phyloP scores from a whole-genome alignment of 2,888 invertebrate species.

The Cerceris ruficornis region DNA sequence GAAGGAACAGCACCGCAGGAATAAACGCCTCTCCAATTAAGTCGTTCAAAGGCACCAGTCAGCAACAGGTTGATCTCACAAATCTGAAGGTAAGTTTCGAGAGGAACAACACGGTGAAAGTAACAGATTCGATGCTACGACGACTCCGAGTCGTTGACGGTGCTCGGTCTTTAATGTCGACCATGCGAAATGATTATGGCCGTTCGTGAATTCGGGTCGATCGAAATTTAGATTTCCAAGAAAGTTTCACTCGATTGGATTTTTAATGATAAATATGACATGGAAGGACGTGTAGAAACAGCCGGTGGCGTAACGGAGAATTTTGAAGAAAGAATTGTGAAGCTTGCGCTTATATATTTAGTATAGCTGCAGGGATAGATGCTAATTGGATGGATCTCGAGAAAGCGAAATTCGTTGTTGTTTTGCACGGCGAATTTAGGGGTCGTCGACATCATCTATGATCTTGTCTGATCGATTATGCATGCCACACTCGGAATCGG shows the following conservation, averaged over 20 bases:
- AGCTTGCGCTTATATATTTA: too few species aligned
- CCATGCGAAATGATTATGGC: neutral
- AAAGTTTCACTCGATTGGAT: neutral
- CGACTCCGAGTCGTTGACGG: too few species aligned
- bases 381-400: neutral
- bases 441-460: slow-evolving; percentile 13
- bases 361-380: too few species aligned
- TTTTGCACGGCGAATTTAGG: neutral
- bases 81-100: too few species aligned
- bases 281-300: neutral
- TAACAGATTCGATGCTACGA: too few species aligned
- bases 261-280: neutral
- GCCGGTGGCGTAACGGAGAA: neutral
- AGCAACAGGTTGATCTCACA: too few species aligned
- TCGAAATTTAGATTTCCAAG: too few species aligned
- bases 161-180: neutral
- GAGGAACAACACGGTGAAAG: too few species aligned
- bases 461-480: slow-evolving; percentile 25
- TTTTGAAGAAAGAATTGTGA: neutral
- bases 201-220: too few species aligned
- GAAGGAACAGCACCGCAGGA: slow-evolving; percentile 48
- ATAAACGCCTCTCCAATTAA: neutral
- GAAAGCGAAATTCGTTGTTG: neutral
- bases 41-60: too few species aligned
- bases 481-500: slow-evolving; percentile 6